Base-by-base conservation (phyloP, 2,888 invertebrate species). In the Melieria picta region DNA sequence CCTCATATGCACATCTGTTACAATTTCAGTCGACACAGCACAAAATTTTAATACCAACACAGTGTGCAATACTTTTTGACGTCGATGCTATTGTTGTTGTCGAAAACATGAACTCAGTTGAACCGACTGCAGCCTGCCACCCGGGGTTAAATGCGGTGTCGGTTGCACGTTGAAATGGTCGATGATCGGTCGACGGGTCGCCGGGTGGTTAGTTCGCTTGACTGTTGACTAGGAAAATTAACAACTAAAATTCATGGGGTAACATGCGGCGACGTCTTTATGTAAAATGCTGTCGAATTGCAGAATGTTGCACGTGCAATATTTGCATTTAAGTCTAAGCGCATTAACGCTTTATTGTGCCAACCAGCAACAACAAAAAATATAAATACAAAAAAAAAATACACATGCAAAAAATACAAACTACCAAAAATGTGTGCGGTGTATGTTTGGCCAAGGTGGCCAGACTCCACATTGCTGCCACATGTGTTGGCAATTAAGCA, bases 1-100 rank as follows among this genome's bases (percentile, higher is more conserved):
- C 83, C 82, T 81, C 77, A 81, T 80, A 68, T 75, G 72, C 78
- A 81, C 82, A 82, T 82, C 82, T 83, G 82, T 82, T 82, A 81
- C 79, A 71, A 66, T 73, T 71, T 57, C 60, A 50, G 60, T 55
- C 55, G 62, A 69, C 61, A n/a, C 30, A 45, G 16, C 62, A 69
- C 47, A 47, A 69, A 69, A 62, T 63, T 69, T 69, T 63, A 69
- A 69, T 69, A 57, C 56, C 47, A 62, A 63, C 16, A 61, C 68
- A 16, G 16, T 16, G 13, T 58, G 46, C 48, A 48, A 45, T 6
- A 16, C 52, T 45, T 55, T 13, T 7, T 3, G 30, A 30, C 30
- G 42, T 4, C 30, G 64, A 50, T 30, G n/a, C 43, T 48, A 0
- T 16, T 46, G 67, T 60, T 67, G 50, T 60, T 45, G 52, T 6